Base-by-base conservation (phyloP, 2,888 invertebrate species). In the Linnaemya tessellans region DNA sequence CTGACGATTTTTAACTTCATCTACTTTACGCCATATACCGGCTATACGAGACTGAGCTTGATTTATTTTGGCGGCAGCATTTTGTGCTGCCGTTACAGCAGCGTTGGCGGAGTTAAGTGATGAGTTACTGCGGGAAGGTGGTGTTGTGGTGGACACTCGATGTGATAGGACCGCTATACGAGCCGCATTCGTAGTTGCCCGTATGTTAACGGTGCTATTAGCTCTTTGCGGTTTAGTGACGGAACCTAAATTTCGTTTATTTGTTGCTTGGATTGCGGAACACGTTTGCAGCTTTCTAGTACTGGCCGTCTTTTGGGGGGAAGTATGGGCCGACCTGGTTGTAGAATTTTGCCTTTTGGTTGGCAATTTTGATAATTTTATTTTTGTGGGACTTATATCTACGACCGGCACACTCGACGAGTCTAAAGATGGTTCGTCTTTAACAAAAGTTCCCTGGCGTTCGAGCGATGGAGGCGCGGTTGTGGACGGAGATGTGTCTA, bases 381-480 rank as follows among this genome's bases (percentile, higher is more conserved):
- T 90, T 71, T 87, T 88, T 35, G 90, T 90, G 49, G 91, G 89
- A 87, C 90, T 90, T 20, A 87, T 87, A 46, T 85, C 91, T 25
- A 93, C 92, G 51, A 92, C 88, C n/a, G 93, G 93, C 73, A 93
- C 91, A 70, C 89, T 89, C 0, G 87, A 89, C 68, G 91, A 90
- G 2, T 89, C 88, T 65, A 90, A 90, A 18, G 91, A 90, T 0
- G 94, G 94, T 87, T 97, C 97, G 88, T 98, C 97, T 92, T 98
- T 98, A 0, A 97, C 97, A 90, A 98, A 98, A 0, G 98, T 98
- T 15, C 97, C 97, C 92, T 98, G 98, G 38, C 98, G 94, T 87
- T 96, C 96, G 46, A 96, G 91, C 0, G 94, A 94, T 0, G 94
- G 20, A 46, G 87, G 18, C 11, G 56, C 20, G 11, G 51, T 89